phyloP scores from a whole-genome alignment of 2,797 vertebrate genomes.

The Anguilla anguilla region DNA sequence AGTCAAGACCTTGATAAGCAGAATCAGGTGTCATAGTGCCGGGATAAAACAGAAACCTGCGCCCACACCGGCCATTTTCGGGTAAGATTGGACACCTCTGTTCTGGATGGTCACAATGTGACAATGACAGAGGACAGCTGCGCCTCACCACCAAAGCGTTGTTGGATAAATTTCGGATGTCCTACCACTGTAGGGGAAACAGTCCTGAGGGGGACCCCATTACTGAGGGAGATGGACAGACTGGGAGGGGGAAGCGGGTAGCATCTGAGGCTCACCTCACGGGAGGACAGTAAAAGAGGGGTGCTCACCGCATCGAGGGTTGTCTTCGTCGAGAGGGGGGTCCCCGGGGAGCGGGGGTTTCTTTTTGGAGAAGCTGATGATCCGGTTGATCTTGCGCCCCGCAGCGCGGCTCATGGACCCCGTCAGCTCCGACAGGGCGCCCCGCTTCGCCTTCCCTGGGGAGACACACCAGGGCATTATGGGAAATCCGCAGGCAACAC shows the following conservation, averaged over 20 bases:
- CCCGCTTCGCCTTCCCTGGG: slow-evolving; percentile 84
- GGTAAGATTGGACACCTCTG: not conserved
- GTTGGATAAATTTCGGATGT: not conserved
- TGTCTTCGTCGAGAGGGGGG: slow-evolving; percentile 75
- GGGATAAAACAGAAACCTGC: too few relatives aligned
- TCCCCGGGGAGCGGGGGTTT: slow-evolving; percentile 82
- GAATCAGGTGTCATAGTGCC: too few relatives aligned
- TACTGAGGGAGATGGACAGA: not conserved
- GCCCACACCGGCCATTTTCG: too few relatives aligned
- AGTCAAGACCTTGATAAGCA: too few relatives aligned
- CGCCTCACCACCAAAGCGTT: too few relatives aligned
- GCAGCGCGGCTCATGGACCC: slow-evolving; percentile 92
- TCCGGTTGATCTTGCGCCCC: slow-evolving; percentile 93
- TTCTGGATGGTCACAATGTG: not conserved
- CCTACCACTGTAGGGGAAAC: not conserved
- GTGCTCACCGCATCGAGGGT: slow-evolving; percentile 86
- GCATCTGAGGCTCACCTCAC: not conserved
- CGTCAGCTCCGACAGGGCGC: slow-evolving; percentile 90
- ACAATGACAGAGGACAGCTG: too few relatives aligned
- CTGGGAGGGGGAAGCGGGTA: not conserved
- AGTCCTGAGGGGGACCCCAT: too few relatives aligned
- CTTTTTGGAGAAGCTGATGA: slow-evolving; percentile 97
- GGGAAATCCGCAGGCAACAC: not conserved
- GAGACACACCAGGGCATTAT: slow-evolving; percentile 38
- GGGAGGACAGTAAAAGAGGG: not conserved